Percentiles rank a stretch among this genome's conserved stretches.
phyloP scores from a whole-genome alignment of 2,888 invertebrate species.

The Chymomyza amoena region DNA sequence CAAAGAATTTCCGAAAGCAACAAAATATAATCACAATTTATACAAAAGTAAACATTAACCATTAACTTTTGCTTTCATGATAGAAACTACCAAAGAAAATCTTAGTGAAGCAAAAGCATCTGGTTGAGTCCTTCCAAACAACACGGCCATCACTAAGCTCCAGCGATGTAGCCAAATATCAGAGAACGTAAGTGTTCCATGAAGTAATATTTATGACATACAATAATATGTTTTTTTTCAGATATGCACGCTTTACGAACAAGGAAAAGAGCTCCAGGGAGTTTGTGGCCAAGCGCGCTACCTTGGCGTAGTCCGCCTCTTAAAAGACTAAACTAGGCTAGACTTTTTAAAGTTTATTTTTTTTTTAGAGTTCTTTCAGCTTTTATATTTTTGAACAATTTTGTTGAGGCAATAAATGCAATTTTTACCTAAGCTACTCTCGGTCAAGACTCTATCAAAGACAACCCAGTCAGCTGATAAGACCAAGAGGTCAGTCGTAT shows the following conservation, averaged over 20 bases:
- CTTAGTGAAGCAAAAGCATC: constrained; percentile 81
- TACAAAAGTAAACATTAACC: not conserved
- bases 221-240: constrained; percentile 68
- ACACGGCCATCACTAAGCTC: constrained; percentile 88
- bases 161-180: constrained; percentile 86
- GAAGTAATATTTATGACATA: not conserved
- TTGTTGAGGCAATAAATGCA: constrained; percentile 48
- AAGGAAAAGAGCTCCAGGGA: constrained; percentile 81
- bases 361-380: constrained; percentile 21
- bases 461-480: not conserved
- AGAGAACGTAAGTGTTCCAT: constrained; percentile 84
- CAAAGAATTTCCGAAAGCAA: constrained; percentile 35
- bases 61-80: constrained; percentile 3
- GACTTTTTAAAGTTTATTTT: constrained; percentile 19
- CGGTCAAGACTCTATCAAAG: not conserved
- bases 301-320: constrained; percentile 79
- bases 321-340: constrained; percentile 42
- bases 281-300: constrained; percentile 81
- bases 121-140: constrained; percentile 83
- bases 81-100: constrained; percentile 77
- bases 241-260: constrained; percentile 83
- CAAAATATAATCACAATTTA: constrained; percentile 32
- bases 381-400: constrained; percentile 23
- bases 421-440: constrained; percentile 26
- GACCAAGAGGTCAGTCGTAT: not conserved